Evolutionary conservation across 2,797 vertebrate genomes (phyloP).

Genomic region (Leptatherina wallacei): DNA sequence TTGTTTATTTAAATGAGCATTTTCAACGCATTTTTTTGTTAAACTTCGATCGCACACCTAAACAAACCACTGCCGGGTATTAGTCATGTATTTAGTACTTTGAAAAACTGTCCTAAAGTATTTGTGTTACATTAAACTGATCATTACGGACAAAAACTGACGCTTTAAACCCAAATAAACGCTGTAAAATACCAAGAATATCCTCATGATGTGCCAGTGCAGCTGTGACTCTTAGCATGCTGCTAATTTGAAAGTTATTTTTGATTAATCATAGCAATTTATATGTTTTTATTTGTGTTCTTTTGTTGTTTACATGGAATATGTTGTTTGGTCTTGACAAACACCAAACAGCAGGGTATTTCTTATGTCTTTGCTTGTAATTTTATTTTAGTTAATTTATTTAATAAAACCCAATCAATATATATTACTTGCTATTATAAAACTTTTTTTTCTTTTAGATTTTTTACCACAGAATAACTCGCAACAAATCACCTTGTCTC

Average conservation of each 20-base stretch:
- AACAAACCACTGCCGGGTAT: not conserved
- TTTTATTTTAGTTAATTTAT: not conserved
- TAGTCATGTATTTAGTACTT: not conserved
- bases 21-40: slow-evolving; percentile 7
- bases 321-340: not conserved
- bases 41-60: not conserved
- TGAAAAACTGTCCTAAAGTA: not conserved
- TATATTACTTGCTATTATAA: not conserved
- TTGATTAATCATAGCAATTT: not conserved
- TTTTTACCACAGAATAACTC: not conserved
- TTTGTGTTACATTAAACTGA: not conserved
- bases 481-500: not conserved
- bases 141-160: not conserved
- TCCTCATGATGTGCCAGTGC: no score
- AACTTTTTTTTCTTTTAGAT: not conserved
- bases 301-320: not conserved
- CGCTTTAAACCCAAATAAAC: not conserved
- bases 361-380: not conserved
- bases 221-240: not conserved
- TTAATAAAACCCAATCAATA: not conserved
- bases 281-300: not conserved
- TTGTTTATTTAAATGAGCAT: not conserved
- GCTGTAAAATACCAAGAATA: not conserved
- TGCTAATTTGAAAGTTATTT: not conserved
- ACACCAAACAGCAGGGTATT: not conserved